These are phyloP conservation scores for Trachythela sp. DNA, from an alignment of 64 coral and sea anemone species.

Conservation along the genomic window DNA sequence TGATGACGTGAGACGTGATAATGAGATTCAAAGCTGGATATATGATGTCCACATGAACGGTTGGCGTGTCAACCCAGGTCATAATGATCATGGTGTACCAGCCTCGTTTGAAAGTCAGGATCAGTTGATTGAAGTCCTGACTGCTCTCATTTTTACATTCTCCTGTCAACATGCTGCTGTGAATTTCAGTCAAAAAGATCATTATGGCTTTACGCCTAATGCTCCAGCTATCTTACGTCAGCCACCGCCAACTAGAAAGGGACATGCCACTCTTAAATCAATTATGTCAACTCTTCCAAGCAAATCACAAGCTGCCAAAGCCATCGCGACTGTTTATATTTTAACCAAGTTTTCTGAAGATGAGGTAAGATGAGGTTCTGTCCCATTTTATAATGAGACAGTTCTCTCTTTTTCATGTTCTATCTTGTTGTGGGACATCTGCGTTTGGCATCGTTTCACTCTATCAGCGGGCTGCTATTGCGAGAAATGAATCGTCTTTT, in stretches of 20 bases:
- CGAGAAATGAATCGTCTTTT: too few relatives aligned
- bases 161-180: conserved; percentile 12
- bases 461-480: too few relatives aligned
- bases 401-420: too few relatives aligned
- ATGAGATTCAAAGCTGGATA: neutral
- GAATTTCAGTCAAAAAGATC: conserved; percentile 15
- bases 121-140: neutral
- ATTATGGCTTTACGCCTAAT: conserved; percentile 8
- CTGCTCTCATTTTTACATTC: neutral
- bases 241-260: neutral
- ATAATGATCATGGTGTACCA: neutral
- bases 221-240: neutral
- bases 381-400: neutral
- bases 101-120: neutral
- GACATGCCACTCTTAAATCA: neutral
- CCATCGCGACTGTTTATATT: neutral
- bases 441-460: too few relatives aligned
- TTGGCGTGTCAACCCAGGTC: neutral
- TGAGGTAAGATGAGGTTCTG: conserved; percentile 7
- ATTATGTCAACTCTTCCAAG: neutral
- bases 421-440: neutral
- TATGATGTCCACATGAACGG: conserved; percentile 2
- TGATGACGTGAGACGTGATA: neutral
- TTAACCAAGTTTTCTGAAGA: neutral
- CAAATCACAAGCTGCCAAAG: neutral